Evolutionary conservation across 2,888 invertebrate species (phyloP).

Genomic region (Trichacis sp.): DNA sequence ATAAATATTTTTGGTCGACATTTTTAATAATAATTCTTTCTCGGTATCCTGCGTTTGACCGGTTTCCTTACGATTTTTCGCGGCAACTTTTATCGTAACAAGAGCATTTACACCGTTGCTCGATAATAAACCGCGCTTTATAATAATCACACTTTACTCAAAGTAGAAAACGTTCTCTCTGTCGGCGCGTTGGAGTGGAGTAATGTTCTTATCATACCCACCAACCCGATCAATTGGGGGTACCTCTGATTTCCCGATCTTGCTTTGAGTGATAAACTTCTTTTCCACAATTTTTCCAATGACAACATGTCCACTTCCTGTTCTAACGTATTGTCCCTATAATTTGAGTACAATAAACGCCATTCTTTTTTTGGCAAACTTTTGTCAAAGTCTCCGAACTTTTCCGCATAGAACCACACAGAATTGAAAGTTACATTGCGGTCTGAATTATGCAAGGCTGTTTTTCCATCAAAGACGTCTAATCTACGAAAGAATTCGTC

Average conservation of each 20-base stretch:
- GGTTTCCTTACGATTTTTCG: neutral
- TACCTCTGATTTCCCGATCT: neutral
- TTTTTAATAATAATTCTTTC: too few relatives aligned
- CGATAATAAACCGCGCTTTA: neutral
- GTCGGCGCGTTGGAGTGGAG: neutral
- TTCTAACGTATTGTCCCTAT: neutral
- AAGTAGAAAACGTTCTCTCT: neutral
- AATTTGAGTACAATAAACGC: neutral
- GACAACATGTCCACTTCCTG: constrained; percentile 1
- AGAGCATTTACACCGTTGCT: neutral
- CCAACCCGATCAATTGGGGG: neutral
- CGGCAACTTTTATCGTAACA: neutral
- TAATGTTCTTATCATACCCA: neutral
- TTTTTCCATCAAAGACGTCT: neutral
- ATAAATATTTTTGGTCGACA: neutral
- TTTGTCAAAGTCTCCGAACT: neutral
- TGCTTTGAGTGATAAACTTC: neutral
- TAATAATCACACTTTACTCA: neutral
- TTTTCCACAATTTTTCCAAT: constrained; percentile 6
- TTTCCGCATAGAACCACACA: neutral
- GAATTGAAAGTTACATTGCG: neutral
- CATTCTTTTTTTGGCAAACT: neutral
- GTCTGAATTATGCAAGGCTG: neutral
- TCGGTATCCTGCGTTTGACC: neutral
- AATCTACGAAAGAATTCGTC: neutral